Conservation (phyloP, 1,140 invertebrate genomes). For the Homalodisca vitripennis region DNA sequence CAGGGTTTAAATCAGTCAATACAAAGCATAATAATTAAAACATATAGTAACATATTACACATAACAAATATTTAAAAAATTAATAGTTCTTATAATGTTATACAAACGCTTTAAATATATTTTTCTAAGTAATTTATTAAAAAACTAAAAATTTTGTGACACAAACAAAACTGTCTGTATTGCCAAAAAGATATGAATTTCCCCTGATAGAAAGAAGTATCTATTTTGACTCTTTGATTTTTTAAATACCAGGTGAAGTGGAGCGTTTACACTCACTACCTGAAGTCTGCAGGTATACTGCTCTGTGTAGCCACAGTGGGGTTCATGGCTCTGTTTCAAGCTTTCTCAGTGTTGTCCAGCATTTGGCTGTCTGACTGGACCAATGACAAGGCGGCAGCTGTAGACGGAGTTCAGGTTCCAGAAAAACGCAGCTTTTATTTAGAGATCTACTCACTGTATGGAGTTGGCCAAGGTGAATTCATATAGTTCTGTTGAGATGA, state of each 20-base stretch:
- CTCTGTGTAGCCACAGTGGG: slow-evolving; percentile 73
- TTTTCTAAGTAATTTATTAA: too few species aligned
- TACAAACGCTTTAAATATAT: too few species aligned
- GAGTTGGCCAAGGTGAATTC: background rate
- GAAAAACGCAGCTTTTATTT: background rate
- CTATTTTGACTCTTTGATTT: too few species aligned
- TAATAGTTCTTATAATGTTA: too few species aligned
- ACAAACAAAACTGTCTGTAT: too few species aligned
- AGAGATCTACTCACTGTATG: background rate
- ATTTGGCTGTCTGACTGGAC: slow-evolving; percentile 89
- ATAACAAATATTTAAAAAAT: too few species aligned
- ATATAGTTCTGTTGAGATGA: background rate
- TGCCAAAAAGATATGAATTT: too few species aligned
- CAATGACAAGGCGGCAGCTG: slow-evolving; percentile 50
- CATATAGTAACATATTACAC: too few species aligned
- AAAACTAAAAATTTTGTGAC: too few species aligned
- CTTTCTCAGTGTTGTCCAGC: slow-evolving; percentile 74
- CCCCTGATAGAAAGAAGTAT: too few species aligned
- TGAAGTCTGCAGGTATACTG: slow-evolving; percentile 78
- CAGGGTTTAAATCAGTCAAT: too few species aligned
- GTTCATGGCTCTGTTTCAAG: slow-evolving; percentile 69
- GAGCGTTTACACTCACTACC: slow-evolving; percentile 85
- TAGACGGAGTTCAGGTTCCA: background rate
- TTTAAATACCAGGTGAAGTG: slow-evolving; percentile 92
- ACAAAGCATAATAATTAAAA: too few species aligned